phyloP scores from a whole-genome alignment of 2,797 vertebrate species.

The Forpus xanthops region DNA sequence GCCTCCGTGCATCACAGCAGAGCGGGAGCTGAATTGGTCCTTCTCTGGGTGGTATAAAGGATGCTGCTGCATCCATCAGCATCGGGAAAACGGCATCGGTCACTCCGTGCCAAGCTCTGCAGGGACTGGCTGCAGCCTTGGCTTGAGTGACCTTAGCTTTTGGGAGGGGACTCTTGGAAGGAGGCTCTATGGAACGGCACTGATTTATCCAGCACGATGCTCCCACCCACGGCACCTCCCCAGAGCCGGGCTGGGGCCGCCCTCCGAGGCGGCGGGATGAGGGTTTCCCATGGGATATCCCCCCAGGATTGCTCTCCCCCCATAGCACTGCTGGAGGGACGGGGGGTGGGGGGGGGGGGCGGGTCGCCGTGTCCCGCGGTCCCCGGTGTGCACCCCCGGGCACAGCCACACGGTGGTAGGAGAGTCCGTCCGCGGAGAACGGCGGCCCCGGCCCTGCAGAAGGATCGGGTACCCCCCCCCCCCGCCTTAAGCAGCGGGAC shows the following conservation, averaged over 20 bases:
- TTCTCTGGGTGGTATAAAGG: fast-evolving
- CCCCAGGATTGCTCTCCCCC: fast-evolving
- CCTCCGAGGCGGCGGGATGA: fast-evolving
- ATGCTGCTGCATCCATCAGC: not conserved
- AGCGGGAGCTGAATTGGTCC: fast-evolving
- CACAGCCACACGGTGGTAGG: not conserved
- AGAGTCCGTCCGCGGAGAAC: not conserved
- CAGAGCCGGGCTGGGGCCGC: not conserved
- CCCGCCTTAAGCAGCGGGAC: not conserved
- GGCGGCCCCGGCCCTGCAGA: not conserved
- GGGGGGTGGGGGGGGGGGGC: no score
- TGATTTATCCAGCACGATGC: not conserved
- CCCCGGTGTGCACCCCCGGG: not conserved
- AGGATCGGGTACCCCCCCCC: not conserved
- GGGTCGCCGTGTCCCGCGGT: not conserved
- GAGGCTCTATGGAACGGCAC: not conserved
- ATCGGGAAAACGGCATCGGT: no score
- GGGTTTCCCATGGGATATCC: not conserved
- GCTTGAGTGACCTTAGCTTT: not conserved
- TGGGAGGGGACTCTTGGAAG: not conserved
- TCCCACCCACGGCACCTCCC: not conserved
- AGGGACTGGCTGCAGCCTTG: not conserved
- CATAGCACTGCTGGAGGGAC: not conserved
- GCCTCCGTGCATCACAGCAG: not conserved
- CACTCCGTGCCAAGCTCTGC: not conserved